Evolutionary conservation across 1,140 invertebrate species (phyloP), one percentile per base, ranked within the genome.

Genomic region (Maconellicoccus hirsutus): DNA sequence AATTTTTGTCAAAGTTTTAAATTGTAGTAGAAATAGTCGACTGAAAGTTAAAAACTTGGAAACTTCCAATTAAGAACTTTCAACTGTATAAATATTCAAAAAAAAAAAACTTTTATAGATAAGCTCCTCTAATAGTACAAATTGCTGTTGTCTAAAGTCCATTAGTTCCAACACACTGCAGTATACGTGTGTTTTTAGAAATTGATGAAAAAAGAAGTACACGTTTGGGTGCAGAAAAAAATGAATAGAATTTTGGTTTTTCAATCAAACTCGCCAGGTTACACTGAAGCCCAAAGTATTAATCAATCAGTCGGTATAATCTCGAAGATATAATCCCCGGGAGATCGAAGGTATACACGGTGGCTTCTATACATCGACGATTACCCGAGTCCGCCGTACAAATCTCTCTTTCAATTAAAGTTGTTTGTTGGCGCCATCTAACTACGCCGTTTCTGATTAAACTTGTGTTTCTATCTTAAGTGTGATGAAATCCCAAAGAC

Each of bases 401-500:
- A 66, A 66, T 66, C 61, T 66, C 25, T 26, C 22, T 25, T 66
- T 66, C 61, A 66, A 66, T 66, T 66, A 66, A 66, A 66, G 61
- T 66, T 66, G 61, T 66, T 66, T 26, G 61, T 66, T 26, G 61
- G 61, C 25, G 61, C 22, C 25, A 66, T 26, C 25, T 66, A 26
- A 26, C 61, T 26, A 23, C 61, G 61, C 25, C 22, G 21, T 66
- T 66, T 66, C 61, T 25, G 61, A 66, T 66, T 66, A 66, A 66
- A 66, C 21, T 66, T 26, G 61, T 66, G 61, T 66, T 66, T 66
- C 61, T 66, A 66, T 66, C 25, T 66, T 66, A 66, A 66, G 61
- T 66, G 61, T 66, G 61, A 66, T 66, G 61, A 66, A 66, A 66
- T 66, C 61, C 61, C 61, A 66, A 66, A 66, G 61, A 66, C 61